Evolutionary conservation across 1,140 invertebrate species (phyloP), one percentile per base, ranked within the genome.

Genomic region (Anthonomus grandis): DNA sequence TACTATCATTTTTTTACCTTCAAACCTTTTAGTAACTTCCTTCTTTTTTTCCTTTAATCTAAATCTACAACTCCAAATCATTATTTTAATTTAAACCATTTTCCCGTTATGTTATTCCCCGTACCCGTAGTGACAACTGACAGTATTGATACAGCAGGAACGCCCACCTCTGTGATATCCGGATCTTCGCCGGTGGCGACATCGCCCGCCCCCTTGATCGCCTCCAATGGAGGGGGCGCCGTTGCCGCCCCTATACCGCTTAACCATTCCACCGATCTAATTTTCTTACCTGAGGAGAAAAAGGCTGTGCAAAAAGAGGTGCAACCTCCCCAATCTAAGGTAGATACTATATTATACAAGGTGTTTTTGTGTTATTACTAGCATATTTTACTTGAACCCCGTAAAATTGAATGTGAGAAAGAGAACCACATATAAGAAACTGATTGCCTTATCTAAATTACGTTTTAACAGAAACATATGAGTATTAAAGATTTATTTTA

Each of bases 101-200:
- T n/a, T n/a, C n/a, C n/a, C n/a, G n/a, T n/a, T n/a, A n/a, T n/a
- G n/a, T n/a, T n/a, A n/a, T n/a, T n/a, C n/a, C n/a, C n/a, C n/a
- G n/a, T n/a, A n/a, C n/a, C n/a, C n/a, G n/a, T 54, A n/a, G 88
- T 86, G 54, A 90, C 87, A 12, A 88, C 90, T 67, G 87, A 88
- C 70, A 88, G 85, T 71, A 89, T 89, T 71, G 86, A 86, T 76
- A 87, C 86, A 9, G 84, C 83, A 49, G 87, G 85, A 21, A 91
- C 89, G 47, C 91, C 89, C 24, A 87, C 87, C 59, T 93, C 89
- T 51, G 88, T 83, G 67, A 89, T 86, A 62, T 93, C 86, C 67
- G 84, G 80, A 73, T 79, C 76, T 56, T 86, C 81, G 34, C 84
- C 84, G 13, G 79, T 81, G 68, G 82, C 86, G 46, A n/a, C n/a